Evolutionary conservation across 2,113 vertebrate genomes (phyloP), one percentile per base, ranked within the genome.

Genomic region (Rhombomys opimus): DNA sequence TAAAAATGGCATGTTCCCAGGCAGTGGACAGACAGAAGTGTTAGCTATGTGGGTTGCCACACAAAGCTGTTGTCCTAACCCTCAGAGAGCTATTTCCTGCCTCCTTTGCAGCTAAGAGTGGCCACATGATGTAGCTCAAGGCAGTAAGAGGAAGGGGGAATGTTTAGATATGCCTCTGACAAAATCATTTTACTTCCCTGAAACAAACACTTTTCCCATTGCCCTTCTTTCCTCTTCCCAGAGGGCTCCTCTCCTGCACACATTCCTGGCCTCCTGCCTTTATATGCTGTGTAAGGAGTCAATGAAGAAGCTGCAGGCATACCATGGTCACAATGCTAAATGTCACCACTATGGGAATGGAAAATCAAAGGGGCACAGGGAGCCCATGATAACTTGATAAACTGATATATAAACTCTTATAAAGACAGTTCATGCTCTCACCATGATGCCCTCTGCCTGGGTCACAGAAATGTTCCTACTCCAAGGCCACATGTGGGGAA

Each of bases 61-160:
- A n/a, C 12, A 76, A 54, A 73, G 67, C n/a, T 67, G 46, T 8
- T 72, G 72, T 61, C 38, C 72, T 81, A 52, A 65, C 5, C 11
- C 61, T 20, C 3, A 14, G 22, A 46, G 25, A 59, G 8, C 5
- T 41, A 41, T 57, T 89, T 77, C 50, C 25, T 63, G 85, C 78
- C 12, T 93, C 63, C 30, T 67, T 81, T 96, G 82, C 32, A 85
- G 90, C 87, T 92, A 61, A 65, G 73, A 89, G 50, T 68, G 54
- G 41, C 77, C 50, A 18, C 5, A 22, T 76, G 70, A 67, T 77
- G 35, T 78, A 67, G 54, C 46, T 91, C 61, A 96, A 87, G 17
- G 5, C 57, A 94, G 5, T 70, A 54, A 70, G 92, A 87, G 1
- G 22, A 70, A 87, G 80, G 67, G 25, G 54, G 35, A 59, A 15